phyloP scores from a whole-genome alignment of 2,113 vertebrate species.

The Papio anubis region DNA sequence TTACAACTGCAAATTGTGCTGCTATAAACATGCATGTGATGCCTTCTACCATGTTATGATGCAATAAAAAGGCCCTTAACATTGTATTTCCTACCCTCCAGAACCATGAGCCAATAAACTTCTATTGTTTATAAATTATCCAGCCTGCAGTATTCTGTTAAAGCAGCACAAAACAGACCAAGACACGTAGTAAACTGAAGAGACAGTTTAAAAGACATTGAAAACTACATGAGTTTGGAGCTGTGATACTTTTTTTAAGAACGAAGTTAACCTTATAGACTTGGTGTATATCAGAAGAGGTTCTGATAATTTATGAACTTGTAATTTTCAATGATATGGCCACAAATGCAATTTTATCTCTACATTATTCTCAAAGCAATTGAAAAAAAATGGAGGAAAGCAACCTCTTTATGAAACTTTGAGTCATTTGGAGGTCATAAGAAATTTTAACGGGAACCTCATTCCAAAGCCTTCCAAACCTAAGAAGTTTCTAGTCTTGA shows the following conservation, averaged over 20 bases:
- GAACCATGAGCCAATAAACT: not conserved
- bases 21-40: not conserved
- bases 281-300: not conserved
- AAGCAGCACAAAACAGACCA: not conserved
- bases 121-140: not conserved
- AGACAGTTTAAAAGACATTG: not conserved
- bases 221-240: conserved; percentile 10
- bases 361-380: conserved; percentile 34
- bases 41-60: not conserved
- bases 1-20: no score
- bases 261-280: not conserved
- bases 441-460: not conserved
- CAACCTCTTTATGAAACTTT: conserved; percentile 25
- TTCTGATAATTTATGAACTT: conserved; percentile 41
- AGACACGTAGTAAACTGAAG: not conserved
- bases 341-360: conserved; percentile 60
- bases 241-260: not conserved
- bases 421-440: conserved; percentile 39
- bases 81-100: not conserved
- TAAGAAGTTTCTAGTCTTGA: not conserved
- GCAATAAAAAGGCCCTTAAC: not conserved
- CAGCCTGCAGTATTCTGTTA: not conserved
- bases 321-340: conserved; percentile 25
- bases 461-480: conserved; percentile 6
- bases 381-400: not conserved